These are phyloP conservation scores for Tanypteryx hageni DNA, from an alignment of 2,888 invertebrate species.

Conservation along the genomic window DNA sequence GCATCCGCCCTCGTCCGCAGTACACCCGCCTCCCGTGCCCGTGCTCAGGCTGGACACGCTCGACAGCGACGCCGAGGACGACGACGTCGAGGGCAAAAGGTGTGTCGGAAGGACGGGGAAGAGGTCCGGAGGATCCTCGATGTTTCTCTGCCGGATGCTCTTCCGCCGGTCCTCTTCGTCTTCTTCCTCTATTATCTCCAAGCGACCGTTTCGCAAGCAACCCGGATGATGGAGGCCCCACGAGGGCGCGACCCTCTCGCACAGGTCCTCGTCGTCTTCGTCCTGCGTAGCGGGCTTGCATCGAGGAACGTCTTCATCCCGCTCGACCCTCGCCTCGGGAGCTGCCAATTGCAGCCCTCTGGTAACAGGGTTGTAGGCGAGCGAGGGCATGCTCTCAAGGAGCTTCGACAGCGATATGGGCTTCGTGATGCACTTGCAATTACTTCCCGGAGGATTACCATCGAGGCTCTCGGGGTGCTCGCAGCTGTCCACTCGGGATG, in stretches of 20 bases:
- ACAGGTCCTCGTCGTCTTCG: slow-evolving; percentile 42
- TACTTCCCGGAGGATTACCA: background rate
- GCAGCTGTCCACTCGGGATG: background rate
- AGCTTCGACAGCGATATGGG: slow-evolving; percentile 81
- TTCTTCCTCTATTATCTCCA: slow-evolving; percentile 52
- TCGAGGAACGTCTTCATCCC: slow-evolving; percentile 17
- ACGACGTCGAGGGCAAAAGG: slow-evolving; percentile 42
- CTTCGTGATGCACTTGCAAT: slow-evolving; percentile 60
- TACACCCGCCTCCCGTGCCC: slow-evolving; percentile 17
- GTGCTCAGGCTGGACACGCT: slow-evolving; percentile 58
- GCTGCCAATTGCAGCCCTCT: slow-evolving; percentile 80
- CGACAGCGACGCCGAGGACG: slow-evolving; percentile 41
- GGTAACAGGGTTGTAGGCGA: slow-evolving; percentile 86
- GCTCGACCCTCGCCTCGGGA: slow-evolving; percentile 2
- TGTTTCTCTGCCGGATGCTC: background rate
- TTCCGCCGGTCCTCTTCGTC: slow-evolving; percentile 39
- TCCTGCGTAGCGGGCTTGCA: slow-evolving; percentile 26
- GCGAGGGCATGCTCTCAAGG: slow-evolving; percentile 82
- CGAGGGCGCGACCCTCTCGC: slow-evolving; percentile 38
- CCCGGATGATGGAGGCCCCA: slow-evolving; percentile 49
- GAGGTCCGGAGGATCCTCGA: slow-evolving; percentile 28
- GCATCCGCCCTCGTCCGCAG: background rate
- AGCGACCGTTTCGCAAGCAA: slow-evolving; percentile 44
- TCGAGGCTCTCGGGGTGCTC: background rate
- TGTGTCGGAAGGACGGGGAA: slow-evolving; percentile 33